Conservation (phyloP, 92 coral and sea anemone species). For the Montipora capitata region DNA sequence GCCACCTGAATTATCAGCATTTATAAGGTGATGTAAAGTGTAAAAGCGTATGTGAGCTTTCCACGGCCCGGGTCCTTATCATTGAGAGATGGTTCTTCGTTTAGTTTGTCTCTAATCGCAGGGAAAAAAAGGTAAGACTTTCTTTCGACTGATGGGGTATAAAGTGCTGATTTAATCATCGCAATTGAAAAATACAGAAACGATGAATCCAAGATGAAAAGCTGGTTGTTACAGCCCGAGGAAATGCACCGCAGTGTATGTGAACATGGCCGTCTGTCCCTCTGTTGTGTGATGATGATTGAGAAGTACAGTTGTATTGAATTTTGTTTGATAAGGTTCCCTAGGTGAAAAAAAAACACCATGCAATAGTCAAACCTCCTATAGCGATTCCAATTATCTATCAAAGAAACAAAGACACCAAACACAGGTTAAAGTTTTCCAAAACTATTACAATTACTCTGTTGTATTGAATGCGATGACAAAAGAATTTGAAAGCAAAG, state of each 20-base stretch:
- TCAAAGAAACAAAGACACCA: conserved; percentile 43
- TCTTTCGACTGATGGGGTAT: neutral
- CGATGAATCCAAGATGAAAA: neutral
- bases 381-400: conserved; percentile 70
- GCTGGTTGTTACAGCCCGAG: no score
- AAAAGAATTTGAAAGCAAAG: conserved; percentile 60
- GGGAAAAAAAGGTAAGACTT: neutral
- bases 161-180: neutral
- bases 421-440: conserved; percentile 50
- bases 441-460: conserved; percentile 73
- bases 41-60: conserved; percentile 9
- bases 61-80: conserved; percentile 49
- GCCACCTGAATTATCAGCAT: conserved; percentile 23
- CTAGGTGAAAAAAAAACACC: conserved; percentile 15
- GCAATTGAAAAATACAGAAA: neutral
- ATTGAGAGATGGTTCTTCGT: neutral
- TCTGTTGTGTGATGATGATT: neutral
- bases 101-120: neutral
- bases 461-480: conserved; percentile 56
- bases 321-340: conserved; percentile 8
- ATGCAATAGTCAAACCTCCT: conserved; percentile 61
- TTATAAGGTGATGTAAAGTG: neutral
- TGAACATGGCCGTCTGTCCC: conserved; percentile 10
- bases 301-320: neutral
- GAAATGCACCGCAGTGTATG: neutral